Evolutionary conservation across 2,888 invertebrate genomes (phyloP), one percentile per base, ranked within the genome.

Genomic region (Megalurothrips usitatus): DNA sequence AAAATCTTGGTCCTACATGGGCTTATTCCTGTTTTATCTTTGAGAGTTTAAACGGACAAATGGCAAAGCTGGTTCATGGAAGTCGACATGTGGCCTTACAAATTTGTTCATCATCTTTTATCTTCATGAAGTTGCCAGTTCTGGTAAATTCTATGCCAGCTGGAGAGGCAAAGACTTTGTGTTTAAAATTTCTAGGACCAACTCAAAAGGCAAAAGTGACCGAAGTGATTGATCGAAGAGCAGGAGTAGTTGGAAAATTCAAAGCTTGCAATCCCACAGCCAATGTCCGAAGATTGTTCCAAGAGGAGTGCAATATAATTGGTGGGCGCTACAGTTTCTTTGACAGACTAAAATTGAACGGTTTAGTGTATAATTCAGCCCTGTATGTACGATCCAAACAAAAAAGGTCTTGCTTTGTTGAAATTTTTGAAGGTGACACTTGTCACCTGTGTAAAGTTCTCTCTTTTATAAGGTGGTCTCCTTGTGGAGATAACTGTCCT

Each of bases 1-100:
- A 28, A 48, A 52, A 82, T 78, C 82, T 84, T 48, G 84, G 84
- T 10, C 84, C 83, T 6, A 52, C 83, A 2, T 83, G 81, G 80
- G 81, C 81, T 52, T 83, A 82, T 4, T 82, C 83, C 0, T 84
- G 83, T 43, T 43, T 43, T 43, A 43, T 6, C 34, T 43, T 4
- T 43, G 34, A 43, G 34, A 43, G 34, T 6, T 80, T 83, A 9
- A 84, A 84, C 81, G 84, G 83, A 14, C 79, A 82, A 19, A 79
- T 83, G 12, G 83, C 81, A 80, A 81, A 79, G 68, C 80, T 82
- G 14, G 82, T 84, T 47, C 83, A 83, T 81, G 83, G 84, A 28
- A 82, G 82, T 1, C 68, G 82, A 34, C 79, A 82, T 81, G 81
- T 80, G 9, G 81, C 81, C 19, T 80, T 82, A 17, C 83, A 83